A percentile compares a stretch with the other conserved stretches of the same genome.
These are phyloP conservation scores for Tichodroma muraria DNA, from an alignment of 2,113 vertebrate genomes.

Conservation along the genomic window DNA sequence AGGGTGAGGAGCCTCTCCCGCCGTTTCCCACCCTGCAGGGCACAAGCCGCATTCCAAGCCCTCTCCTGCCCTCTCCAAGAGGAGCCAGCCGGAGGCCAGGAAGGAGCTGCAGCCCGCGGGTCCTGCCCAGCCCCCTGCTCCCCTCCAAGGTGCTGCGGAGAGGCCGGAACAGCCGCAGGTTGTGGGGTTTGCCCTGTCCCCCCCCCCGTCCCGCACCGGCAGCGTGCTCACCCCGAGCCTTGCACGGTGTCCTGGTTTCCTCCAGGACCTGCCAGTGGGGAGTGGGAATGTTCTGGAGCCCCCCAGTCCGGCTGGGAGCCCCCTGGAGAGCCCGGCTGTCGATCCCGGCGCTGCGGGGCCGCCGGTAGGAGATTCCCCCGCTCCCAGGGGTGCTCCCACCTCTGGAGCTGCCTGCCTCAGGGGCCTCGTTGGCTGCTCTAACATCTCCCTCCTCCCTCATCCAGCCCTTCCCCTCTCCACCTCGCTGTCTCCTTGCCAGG, in stretches of 20 bases:
- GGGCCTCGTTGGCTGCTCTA: background rate
- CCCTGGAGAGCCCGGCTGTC: background rate
- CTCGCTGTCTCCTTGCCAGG: background rate
- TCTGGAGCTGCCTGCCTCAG: rapidly evolving
- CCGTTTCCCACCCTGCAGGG: background rate
- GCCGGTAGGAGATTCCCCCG: background rate
- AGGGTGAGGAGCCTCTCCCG: rapidly evolving
- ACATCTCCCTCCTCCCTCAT: background rate
- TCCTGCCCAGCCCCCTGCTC: no score
- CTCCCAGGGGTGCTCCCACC: background rate
- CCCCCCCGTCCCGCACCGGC: rapidly evolving
- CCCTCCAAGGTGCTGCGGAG: rapidly evolving
- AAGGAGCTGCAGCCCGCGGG: background rate
- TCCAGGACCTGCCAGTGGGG: rapidly evolving
- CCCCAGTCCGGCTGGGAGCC: rapidly evolving
- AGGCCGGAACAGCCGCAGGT: background rate
- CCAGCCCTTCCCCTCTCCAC: background rate
- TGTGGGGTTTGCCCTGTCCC: background rate
- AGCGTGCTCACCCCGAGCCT: background rate
- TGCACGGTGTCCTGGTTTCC: rapidly evolving
- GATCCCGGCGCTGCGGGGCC: rapidly evolving
- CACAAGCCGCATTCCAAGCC: rapidly evolving
- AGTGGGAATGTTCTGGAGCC: rapidly evolving
- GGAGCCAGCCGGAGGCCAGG: rapidly evolving
- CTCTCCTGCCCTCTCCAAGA: rapidly evolving